Conservation (phyloP, 2,797 vertebrate genomes). For the Nannoperca obscura region DNA sequence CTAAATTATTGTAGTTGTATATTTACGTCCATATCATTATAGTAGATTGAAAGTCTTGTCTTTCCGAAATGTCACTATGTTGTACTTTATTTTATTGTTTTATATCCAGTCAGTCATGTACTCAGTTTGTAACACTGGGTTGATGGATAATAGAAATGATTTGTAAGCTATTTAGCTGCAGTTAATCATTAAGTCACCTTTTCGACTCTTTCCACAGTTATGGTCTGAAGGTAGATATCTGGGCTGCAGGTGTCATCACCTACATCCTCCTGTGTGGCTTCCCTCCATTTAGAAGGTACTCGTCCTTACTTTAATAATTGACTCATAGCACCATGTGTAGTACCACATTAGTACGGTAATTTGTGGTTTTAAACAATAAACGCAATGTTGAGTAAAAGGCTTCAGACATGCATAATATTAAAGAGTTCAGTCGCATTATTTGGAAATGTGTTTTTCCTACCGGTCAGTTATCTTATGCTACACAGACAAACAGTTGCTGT, state of each 20-base stretch:
- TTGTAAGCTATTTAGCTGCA: background rate
- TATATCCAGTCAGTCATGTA: background rate
- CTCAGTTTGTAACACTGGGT: background rate
- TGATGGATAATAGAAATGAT: slow-evolving; percentile 15
- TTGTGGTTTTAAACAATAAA: background rate
- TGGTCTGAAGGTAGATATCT: slow-evolving; percentile 97
- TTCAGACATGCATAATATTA: background rate
- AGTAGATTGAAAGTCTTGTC: slow-evolving; percentile 2
- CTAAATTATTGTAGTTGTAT: background rate
- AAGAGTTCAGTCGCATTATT: background rate
- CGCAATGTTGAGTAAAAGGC: background rate
- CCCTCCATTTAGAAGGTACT: slow-evolving; percentile 96
- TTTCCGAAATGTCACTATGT: background rate
- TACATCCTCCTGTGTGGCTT: slow-evolving; percentile 98
- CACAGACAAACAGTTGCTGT: background rate
- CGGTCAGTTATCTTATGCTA: background rate
- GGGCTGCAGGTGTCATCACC: slow-evolving; percentile 98
- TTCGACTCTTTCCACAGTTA: slow-evolving; percentile 84
- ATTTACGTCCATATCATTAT: background rate
- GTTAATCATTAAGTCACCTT: slow-evolving; percentile 6
- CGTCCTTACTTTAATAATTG: too few relatives aligned
- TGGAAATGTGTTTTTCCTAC: background rate
- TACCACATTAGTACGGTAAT: background rate
- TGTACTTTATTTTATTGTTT: background rate
- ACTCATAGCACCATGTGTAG: background rate